Base-by-base conservation (phyloP, 2,113 vertebrate species). In the Acrocephalus arundinaceus region DNA sequence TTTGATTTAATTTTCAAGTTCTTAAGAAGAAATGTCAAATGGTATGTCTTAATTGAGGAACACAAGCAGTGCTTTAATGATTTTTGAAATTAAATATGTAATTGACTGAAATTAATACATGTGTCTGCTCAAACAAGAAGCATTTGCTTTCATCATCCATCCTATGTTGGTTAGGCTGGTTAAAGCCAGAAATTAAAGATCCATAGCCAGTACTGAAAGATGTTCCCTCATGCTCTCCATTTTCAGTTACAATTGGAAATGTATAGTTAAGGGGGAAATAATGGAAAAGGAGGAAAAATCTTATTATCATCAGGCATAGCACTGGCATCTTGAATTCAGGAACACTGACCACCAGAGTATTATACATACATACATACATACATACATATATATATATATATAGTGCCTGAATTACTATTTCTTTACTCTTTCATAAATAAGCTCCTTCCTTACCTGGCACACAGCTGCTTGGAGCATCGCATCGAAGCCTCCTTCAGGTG, bases 401-500 rank as follows among this genome's bases (percentile, higher is more conserved):
- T 33, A 1, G 31, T 39, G 6, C 37, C 14, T 62, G 76, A 78
- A 81, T 24, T 54, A 52, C 17, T 39, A 48, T n/a, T 71, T 48
- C 54, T 41, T 51, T 46, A 37, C 13, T 33, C 28, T 57, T 54
- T 48, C 80, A 19, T 72, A 39, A 45, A 71, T 35, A 74, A 87
- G 14, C 1, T 75, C 65, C 97, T 96, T 97, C 72, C 98, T 97
- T 97, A 99, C 99, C 98, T 99, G 98, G 95, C 99, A 99, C 65
- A 99, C 99, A 11, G 98, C 98, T 81, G 99, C 99, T 97, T 99
- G 99, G 75, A 99, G 98, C 99, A 99, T 99, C 0, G 99, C 99
- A 72, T 99, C 99, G 30, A 99, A 99, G 22, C 99, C 99, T 51
- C 99, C 99, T 97, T 99, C 99, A 7, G 99, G 99, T 28, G 99